Evolutionary conservation across 2,888 invertebrate species (phyloP).

Genomic region (Acronicta psi): DNA sequence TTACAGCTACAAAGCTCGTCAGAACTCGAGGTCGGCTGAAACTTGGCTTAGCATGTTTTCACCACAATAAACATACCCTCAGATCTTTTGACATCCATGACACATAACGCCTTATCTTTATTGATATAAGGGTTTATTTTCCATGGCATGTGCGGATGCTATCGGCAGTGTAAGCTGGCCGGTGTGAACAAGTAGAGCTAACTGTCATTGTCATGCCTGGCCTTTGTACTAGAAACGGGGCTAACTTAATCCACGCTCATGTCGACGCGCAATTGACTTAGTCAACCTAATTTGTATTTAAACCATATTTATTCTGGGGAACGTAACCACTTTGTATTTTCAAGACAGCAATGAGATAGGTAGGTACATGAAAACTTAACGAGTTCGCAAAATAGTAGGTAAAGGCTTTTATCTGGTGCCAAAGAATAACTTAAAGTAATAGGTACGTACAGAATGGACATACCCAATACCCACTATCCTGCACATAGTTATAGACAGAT

Average conservation of each 20-base stretch:
- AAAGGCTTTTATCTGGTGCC: no score
- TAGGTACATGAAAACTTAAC: conserved; percentile 6
- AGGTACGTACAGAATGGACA: no score
- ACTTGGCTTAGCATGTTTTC: conserved; percentile 70
- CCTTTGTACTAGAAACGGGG: conserved; percentile 71
- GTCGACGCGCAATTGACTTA: conserved; percentile 70
- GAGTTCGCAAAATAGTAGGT: conserved; percentile 5
- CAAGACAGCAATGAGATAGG: conserved; percentile 12
- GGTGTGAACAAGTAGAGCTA: conserved; percentile 72
- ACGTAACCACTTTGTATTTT: conserved; percentile 25
- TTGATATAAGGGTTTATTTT: conserved; percentile 35
- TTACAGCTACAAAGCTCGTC: conserved; percentile 69
- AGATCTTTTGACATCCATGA: conserved; percentile 5
- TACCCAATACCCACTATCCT: no score
- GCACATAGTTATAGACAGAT: no score
- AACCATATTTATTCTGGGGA: conserved; percentile 34
- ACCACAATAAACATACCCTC: conserved; percentile 48
- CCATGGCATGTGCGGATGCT: conserved; percentile 29
- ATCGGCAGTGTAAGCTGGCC: conserved; percentile 51
- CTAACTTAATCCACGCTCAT: conserved; percentile 74
- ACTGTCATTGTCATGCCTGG: conserved; percentile 78
- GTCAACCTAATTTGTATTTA: conserved; percentile 65
- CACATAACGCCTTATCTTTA: conserved; percentile 20
- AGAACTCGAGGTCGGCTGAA: conserved; percentile 70
- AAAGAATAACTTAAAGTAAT: no score